These are phyloP conservation scores for Seriola dumerili DNA, from an alignment of 2,113 vertebrate species.

Conservation along the genomic window DNA sequence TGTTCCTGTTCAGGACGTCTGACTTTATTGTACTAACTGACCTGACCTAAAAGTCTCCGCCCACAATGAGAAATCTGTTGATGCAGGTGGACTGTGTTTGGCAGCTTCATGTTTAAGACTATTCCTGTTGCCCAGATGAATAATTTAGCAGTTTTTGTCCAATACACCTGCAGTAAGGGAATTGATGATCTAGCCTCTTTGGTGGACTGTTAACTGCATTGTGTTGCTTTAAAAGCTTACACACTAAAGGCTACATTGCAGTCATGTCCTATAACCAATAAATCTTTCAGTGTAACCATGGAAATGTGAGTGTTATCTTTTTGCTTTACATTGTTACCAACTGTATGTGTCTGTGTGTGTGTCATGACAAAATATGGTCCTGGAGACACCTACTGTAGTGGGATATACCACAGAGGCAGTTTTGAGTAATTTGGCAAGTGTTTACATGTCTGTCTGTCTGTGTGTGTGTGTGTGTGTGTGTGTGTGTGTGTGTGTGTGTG, in stretches of 20 bases:
- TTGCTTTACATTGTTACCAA: no score
- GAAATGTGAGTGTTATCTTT: not conserved
- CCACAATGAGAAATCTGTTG: not conserved
- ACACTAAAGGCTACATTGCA: no score
- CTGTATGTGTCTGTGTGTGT: no score
- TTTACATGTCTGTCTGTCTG: no score
- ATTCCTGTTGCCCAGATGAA: not conserved
- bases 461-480: no score
- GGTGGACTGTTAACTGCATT: not conserved
- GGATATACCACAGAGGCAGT: no score
- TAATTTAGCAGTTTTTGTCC: not conserved
- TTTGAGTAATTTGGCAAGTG: no score
- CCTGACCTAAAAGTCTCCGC: not conserved
- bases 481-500: no score
- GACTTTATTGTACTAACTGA: not conserved
- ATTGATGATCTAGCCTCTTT: not conserved
- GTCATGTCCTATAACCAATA: not conserved
- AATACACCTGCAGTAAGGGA: not conserved
- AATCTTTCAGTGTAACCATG: not conserved
- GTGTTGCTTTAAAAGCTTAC: not conserved
- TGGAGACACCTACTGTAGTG: no score
- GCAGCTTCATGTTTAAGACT: not conserved
- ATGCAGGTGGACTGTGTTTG: not conserved
- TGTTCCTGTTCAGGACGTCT: slow-evolving; percentile 1
- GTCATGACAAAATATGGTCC: no score